These are phyloP conservation scores for Pteromalus puparum DNA, from an alignment of 1,140 invertebrate genomes.

Conservation along the genomic window DNA sequence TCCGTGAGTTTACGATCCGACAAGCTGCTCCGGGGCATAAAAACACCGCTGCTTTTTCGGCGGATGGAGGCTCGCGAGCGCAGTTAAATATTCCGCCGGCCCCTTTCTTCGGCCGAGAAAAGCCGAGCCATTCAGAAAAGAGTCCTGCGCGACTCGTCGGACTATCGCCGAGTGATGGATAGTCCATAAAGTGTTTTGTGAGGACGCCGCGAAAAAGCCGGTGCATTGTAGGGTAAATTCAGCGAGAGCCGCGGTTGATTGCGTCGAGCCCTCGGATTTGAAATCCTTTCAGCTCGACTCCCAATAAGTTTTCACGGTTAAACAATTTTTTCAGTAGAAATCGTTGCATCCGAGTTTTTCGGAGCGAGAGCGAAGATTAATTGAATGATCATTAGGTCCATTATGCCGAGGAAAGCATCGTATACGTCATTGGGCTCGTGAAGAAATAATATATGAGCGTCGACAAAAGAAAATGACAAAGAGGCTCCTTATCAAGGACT, in stretches of 20 bases:
- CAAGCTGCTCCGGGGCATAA: constrained; percentile 53
- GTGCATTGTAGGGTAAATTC: constrained; percentile 35
- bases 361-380: neutral
- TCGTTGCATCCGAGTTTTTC: neutral
- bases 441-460: constrained; percentile 41
- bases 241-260: constrained; percentile 37
- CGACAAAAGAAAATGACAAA: constrained; percentile 41
- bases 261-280: neutral
- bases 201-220: neutral
- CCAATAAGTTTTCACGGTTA: too few species aligned
- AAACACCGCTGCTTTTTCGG: constrained; percentile 29
- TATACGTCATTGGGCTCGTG: constrained; percentile 4
- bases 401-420: neutral
- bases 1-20: constrained; percentile 55
- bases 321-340: neutral
- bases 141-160: neutral
- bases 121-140: constrained; percentile 40
- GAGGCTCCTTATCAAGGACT: constrained; percentile 37
- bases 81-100: constrained; percentile 33
- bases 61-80: constrained; percentile 21
- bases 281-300: too few species aligned
- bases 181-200: constrained; percentile 48
- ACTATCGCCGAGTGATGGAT: constrained; percentile 46
- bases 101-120: constrained; percentile 4
- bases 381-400: constrained; percentile 32